Base-by-base conservation (phyloP, 2,888 invertebrate species). In the Yponomeuta evonymella region DNA sequence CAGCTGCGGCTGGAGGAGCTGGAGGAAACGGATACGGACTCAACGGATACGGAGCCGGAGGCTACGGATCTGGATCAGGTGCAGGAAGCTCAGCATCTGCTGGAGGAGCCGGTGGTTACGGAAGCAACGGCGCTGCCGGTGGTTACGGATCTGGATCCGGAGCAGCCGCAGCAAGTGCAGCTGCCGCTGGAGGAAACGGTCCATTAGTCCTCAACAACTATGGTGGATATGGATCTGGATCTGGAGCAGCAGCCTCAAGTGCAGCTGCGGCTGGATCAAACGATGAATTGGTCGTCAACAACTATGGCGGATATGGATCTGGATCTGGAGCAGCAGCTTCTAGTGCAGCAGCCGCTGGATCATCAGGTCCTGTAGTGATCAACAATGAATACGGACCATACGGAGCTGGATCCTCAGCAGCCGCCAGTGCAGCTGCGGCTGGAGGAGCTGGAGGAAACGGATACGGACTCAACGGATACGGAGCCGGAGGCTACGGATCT, bases 321-420 rank as follows among this genome's bases (percentile, higher is more conserved):
- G 68, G 3, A 36, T 36, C 48, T 23, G 10, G 48, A 6, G 4
- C 68, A 2, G 48, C 51, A 1, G 11, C 69, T 2, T n/a, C 69
- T 10, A 29, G 48, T 12, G 6, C 29, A 48, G 67, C 67, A 10
- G n/a, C 58, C 2, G 12, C 67, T 15, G 30, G 33, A 43, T 48
- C 48, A 9, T 23, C 33, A 2, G 69, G 69, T 1, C 65, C 36
- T 33, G 63, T 33, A 29, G 72, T 51, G 8, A 0, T 43, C 43
- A 43, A 30, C 8, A 58, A 65, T 33, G 65, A 29, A 30, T 30
- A 33, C 33, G 29, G 65, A 30, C 29, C 29, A 23, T 43, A 43
- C 36, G 70, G 70, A 15, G n/a, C 12, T 43, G 70, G 70, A 64
- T 36, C 70, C 43, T 63, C 70, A 6, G 70, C 63, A 70, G 33